Conservation (phyloP, 1,140 invertebrate species). For the Lepidurus couesii region DNA sequence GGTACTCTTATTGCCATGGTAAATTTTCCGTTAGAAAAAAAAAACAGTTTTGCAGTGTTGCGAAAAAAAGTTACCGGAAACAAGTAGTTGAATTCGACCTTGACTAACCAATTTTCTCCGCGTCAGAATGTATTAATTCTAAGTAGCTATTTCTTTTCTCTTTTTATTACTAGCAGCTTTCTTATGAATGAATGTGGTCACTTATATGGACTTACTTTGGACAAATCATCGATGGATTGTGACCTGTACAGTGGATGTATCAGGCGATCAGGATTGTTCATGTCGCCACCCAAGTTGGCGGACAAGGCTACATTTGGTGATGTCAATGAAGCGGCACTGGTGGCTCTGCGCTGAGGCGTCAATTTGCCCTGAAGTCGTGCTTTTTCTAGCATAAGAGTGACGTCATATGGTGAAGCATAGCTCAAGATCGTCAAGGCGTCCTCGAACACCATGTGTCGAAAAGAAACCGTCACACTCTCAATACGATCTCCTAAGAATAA, state of each 20-base stretch:
- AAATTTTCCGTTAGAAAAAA: no score
- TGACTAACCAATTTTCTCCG: not conserved
- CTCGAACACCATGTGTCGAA: slow-evolving; percentile 80
- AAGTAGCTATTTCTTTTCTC: not conserved
- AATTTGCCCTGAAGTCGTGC: slow-evolving; percentile 37
- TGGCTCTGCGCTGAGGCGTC: slow-evolving; percentile 39
- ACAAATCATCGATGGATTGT: slow-evolving; percentile 59
- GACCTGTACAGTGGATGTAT: slow-evolving; percentile 62
- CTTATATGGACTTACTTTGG: slow-evolving; percentile 43
- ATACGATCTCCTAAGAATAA: slow-evolving; percentile 72
- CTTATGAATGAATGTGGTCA: not conserved
- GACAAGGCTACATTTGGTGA: slow-evolving; percentile 42
- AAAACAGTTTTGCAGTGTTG: not conserved
- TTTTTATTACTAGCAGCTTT: not conserved
- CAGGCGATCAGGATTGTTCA: slow-evolving; percentile 48
- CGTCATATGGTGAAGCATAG: slow-evolving; percentile 86
- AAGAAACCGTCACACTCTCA: slow-evolving; percentile 73
- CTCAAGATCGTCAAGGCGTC: slow-evolving; percentile 82
- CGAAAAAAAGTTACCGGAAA: not conserved
- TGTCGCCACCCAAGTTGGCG: slow-evolving; percentile 44
- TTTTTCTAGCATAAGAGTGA: slow-evolving; percentile 61
- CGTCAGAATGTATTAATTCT: not conserved
- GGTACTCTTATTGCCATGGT: no score
- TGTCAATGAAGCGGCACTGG: slow-evolving; percentile 44
- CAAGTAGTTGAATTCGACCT: not conserved